Base-by-base conservation (phyloP, 2,888 invertebrate species). In the Microplitis manilae region DNA sequence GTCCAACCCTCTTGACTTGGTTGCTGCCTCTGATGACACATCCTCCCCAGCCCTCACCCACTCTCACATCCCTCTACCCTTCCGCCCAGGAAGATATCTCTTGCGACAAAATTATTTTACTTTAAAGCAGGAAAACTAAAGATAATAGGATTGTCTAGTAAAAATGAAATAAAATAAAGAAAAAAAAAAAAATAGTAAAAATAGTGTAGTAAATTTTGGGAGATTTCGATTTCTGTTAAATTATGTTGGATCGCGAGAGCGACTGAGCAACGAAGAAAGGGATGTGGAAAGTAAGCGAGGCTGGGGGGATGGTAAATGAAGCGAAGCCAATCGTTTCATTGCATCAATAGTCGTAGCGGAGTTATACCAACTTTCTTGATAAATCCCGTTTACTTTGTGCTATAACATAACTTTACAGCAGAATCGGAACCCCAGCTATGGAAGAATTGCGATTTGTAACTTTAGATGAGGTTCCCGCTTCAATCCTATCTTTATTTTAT, bases 371-470 rank as follows among this genome's bases (percentile, higher is more conserved):
- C 87, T 89, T 89, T 89, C 89, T 89, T 89, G 89, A 89, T 89
- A 89, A 89, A 89, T 89, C 86, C 88, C 88, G 88, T 87, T 89
- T 89, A 89, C 89, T 89, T 88, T 86, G 88, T 87, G 86, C 89
- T 87, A 87, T 89, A 89, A 89, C 89, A 89, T 89, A 89, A 89
- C 89, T 89, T 88, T 86, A 87, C 86, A 50, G 50, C 50, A 86
- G 88, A 88, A 88, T 88, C 87, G 88, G 87, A 89, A 89, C 86
- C 89, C 89, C 86, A 86, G 88, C 88, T 88, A 89, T 83, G 89
- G 89, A 89, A 89, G 89, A 89, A 89, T 89, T 89, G 89, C 88
- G 87, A 89, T 89, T 89, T 88, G 88, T 89, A 89, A 89, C 88
- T 89, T 89, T 88, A 87, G 88, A 89, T 88, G 89, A 89, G 89